A percentile compares a stretch with the other conserved stretches of the same genome.
phyloP scores from a whole-genome alignment of 2,888 invertebrate genomes.

The Endomychus coccineus region DNA sequence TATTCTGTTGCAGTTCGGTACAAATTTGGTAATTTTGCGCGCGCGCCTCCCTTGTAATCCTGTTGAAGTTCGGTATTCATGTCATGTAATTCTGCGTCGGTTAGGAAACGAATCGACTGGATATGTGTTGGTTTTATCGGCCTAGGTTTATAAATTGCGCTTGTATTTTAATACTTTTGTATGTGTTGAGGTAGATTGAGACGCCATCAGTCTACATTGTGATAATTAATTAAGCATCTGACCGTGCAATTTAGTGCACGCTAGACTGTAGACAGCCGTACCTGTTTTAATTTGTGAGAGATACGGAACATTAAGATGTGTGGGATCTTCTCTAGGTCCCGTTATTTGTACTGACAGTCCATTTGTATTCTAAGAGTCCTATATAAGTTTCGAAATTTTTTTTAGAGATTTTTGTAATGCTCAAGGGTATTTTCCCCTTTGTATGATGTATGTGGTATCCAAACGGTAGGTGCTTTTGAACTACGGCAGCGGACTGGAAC shows the following conservation, averaged over 20 bases:
- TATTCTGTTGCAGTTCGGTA: no score
- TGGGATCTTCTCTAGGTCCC: conserved; percentile 12
- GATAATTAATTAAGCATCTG: conserved; percentile 38
- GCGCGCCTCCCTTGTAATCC: no score
- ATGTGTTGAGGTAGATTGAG: conserved; percentile 37
- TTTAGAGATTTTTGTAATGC: conserved; percentile 42
- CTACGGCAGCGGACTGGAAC: conserved; percentile 4
- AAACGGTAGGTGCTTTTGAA: conserved; percentile 6
- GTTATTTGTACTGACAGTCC: conserved; percentile 38
- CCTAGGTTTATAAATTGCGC: conserved; percentile 36
- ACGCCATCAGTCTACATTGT: conserved; percentile 33
- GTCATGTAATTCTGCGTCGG: no score
- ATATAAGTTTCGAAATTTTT: conserved; percentile 42
- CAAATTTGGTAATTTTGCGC: no score
- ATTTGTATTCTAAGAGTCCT: conserved; percentile 39
- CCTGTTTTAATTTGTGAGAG: conserved; percentile 38
- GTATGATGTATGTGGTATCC: conserved; percentile 6
- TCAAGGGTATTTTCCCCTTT: conserved; percentile 33
- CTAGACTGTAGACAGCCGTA: conserved; percentile 40
- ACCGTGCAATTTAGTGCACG: conserved; percentile 34
- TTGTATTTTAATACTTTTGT: conserved; percentile 44
- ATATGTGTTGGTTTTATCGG: conserved; percentile 24
- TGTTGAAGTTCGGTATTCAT: no score
- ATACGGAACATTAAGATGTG: conserved; percentile 32
- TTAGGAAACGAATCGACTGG: conserved; percentile 8